These are phyloP conservation scores for Apotomis turbidana DNA, from an alignment of 2,888 invertebrate genomes.

Conservation along the genomic window DNA sequence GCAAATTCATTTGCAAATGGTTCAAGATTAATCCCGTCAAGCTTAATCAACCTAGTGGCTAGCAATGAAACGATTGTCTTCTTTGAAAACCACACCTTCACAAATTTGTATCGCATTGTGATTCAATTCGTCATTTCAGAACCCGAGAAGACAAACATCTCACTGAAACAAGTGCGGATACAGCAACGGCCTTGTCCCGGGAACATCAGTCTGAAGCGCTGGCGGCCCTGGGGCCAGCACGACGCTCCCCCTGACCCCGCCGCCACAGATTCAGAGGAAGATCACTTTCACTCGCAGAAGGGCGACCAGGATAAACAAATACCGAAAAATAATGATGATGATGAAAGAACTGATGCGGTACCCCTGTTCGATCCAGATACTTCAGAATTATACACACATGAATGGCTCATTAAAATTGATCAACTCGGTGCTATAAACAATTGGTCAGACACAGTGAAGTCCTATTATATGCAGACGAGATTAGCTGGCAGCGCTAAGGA, in stretches of 20 bases:
- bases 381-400: constrained; percentile 19
- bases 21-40: not conserved
- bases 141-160: constrained; percentile 17
- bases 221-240: constrained; percentile 12
- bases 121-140: constrained; percentile 17
- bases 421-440: constrained; percentile 14
- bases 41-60: constrained; percentile 17
- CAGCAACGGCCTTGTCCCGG: constrained; percentile 16
- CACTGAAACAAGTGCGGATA: constrained; percentile 25
- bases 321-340: not conserved
- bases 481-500: constrained; percentile 18
- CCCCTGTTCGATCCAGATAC: constrained; percentile 24
- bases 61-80: constrained; percentile 9
- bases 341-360: constrained; percentile 6
- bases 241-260: not conserved
- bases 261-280: constrained; percentile 15
- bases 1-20: not conserved
- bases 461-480: constrained; percentile 27
- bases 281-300: not conserved
- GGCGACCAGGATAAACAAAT: not conserved
- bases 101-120: not conserved
- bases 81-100: not conserved
- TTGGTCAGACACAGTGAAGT: constrained; percentile 22
- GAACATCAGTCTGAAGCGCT: not conserved
- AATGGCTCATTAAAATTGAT: constrained; percentile 22